Percentiles rank a stretch among this genome's conserved stretches.
These are phyloP conservation scores for Gymnarchus niloticus DNA, from an alignment of 2,113 vertebrate species.

Conservation along the genomic window DNA sequence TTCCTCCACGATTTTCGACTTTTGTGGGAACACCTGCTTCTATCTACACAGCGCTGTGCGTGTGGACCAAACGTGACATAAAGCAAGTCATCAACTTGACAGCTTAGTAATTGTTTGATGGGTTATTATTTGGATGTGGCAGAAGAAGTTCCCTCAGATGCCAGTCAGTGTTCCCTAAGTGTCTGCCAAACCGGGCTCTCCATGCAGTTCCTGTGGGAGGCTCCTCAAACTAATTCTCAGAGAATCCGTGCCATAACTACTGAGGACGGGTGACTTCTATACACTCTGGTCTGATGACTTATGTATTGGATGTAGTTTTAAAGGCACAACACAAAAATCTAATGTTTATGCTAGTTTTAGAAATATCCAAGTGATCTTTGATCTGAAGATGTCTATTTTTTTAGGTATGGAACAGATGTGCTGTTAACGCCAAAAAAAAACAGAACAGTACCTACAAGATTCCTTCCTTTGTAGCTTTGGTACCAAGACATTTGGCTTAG, in stretches of 20 bases:
- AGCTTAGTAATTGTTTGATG: conserved; percentile 10
- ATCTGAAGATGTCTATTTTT: background rate
- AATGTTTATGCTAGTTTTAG: background rate
- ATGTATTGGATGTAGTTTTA: background rate
- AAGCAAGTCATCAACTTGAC: conserved; percentile 10
- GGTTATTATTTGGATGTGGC: background rate
- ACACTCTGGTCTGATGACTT: background rate
- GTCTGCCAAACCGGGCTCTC: background rate
- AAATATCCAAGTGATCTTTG: background rate
- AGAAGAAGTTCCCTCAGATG: conserved; percentile 4
- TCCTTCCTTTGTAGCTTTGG: background rate
- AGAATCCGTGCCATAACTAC: background rate
- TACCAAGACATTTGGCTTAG: background rate
- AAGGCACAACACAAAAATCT: background rate
- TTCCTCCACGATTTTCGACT: background rate
- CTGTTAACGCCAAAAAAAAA: background rate
- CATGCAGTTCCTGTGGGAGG: background rate
- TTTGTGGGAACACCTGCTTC: background rate
- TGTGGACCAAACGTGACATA: background rate
- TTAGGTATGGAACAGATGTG: background rate
- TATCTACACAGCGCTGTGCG: background rate
- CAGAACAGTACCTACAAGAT: background rate
- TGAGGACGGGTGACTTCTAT: background rate
- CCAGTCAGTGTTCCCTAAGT: background rate
- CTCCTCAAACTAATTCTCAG: background rate